Evolutionary conservation across 2,888 invertebrate genomes (phyloP).

Genomic region (Stegophylla sp.): DNA sequence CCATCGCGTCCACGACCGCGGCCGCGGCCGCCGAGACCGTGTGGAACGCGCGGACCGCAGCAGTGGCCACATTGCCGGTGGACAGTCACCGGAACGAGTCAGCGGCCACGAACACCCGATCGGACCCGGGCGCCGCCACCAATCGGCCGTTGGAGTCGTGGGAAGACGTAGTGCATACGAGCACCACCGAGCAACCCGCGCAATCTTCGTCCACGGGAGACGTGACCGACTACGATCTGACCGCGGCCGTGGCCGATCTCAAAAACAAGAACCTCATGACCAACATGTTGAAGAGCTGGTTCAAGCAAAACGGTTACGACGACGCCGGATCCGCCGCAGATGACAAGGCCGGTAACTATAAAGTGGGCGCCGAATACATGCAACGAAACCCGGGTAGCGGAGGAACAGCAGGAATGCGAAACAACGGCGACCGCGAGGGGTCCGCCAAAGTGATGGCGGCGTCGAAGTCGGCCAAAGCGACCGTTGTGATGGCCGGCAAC

Average conservation of each 20-base stretch:
- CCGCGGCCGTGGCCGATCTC: conserved; percentile 59
- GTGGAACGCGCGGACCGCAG: conserved; percentile 66
- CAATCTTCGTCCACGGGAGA: conserved; percentile 59
- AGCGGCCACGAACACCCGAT: conserved; percentile 64
- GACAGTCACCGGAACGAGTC: conserved; percentile 61
- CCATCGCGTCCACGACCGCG: conserved; percentile 26
- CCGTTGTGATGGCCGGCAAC: conserved; percentile 53
- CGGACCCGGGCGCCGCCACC: conserved; percentile 63
- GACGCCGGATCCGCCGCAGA: neutral
- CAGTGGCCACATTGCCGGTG: conserved; percentile 62
- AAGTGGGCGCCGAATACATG: neutral
- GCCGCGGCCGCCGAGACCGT: conserved; percentile 66
- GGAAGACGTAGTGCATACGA: neutral
- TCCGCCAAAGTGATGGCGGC: conserved; percentile 34
- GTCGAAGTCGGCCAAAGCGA: neutral
- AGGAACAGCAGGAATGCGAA: too few relatives aligned
- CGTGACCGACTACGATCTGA: too few relatives aligned
- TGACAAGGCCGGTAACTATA: conserved; percentile 13
- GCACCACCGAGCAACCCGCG: conserved; percentile 32
- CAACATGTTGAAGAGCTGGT: conserved; percentile 59
- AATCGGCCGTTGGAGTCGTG: neutral
- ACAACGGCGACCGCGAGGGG: neutral
- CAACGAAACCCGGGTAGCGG: neutral
- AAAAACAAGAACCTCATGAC: conserved; percentile 60
- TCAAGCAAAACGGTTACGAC: neutral